These are phyloP conservation scores for Catharus ustulatus DNA, from an alignment of 2,797 vertebrate species.

Conservation along the genomic window DNA sequence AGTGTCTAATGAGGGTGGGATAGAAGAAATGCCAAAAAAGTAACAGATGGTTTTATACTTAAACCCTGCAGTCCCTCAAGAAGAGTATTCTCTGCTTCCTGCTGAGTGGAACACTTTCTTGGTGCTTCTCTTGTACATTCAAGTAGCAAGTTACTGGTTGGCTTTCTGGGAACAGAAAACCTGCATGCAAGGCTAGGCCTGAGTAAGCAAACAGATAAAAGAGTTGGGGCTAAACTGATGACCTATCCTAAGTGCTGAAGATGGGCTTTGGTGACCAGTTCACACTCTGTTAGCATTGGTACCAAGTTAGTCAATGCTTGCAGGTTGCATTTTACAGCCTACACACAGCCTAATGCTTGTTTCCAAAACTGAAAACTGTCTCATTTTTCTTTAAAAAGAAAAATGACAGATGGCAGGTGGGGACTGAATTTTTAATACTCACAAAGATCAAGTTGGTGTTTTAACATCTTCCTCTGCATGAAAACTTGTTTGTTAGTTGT, in stretches of 20 bases:
- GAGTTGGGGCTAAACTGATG: background rate
- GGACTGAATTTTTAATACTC: conserved; percentile 47
- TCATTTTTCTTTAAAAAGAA: background rate
- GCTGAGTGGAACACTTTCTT: background rate
- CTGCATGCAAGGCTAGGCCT: background rate
- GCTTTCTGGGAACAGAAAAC: background rate
- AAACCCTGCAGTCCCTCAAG: background rate
- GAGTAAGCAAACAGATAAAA: background rate
- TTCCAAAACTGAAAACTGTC: background rate
- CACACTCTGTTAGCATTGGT: background rate
- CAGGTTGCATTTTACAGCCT: background rate
- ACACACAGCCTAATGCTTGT: background rate
- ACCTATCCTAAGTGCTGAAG: background rate
- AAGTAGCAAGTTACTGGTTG: background rate
- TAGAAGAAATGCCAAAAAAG: background rate
- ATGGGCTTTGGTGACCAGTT: background rate
- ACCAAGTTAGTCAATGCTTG: background rate
- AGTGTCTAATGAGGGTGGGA: background rate
- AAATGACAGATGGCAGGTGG: conserved; percentile 35
- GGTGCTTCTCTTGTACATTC: background rate
- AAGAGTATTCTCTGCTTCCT: background rate
- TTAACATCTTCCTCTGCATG: conserved; percentile 12
- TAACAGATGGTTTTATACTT: background rate
- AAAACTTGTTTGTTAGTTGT: conserved; percentile 29
- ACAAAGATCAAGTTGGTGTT: conserved; percentile 20